Evolutionary conservation across 2,113 vertebrate species (phyloP).

Genomic region (Saimiri boliviensis): DNA sequence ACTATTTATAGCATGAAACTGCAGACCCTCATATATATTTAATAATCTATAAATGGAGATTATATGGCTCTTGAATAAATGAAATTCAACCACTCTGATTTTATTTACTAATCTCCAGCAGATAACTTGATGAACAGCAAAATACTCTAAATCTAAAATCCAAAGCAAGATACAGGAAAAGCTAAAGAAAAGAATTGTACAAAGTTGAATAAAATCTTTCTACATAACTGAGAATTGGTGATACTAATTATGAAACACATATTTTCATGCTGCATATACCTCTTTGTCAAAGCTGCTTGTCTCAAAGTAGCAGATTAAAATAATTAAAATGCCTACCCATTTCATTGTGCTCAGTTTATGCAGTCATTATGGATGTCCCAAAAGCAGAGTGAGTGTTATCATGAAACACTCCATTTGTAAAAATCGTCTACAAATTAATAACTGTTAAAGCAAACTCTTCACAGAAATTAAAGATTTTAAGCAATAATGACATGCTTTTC

Average conservation of each 20-base stretch:
- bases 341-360: not conserved
- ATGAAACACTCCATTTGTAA: not conserved
- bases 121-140: not conserved
- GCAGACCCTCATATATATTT: not conserved
- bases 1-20: not conserved
- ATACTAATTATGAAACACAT: not conserved
- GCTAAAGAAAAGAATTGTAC: not conserved
- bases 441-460: not conserved
- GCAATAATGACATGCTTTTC: not conserved
- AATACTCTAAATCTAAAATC: not conserved
- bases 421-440: not conserved
- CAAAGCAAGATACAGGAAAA: not conserved
- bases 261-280: not conserved
- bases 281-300: not conserved
- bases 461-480: not conserved
- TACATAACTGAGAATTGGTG: not conserved
- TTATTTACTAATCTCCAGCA: not conserved
- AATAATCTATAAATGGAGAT: not conserved
- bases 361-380: not conserved
- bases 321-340: not conserved
- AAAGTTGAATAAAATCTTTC: not conserved
- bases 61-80: not conserved
- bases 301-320: not conserved
- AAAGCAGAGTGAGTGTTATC: not conserved
- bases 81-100: not conserved